Evolutionary conservation across 2,888 invertebrate species (phyloP).

Genomic region (Sminthurides aquaticus): DNA sequence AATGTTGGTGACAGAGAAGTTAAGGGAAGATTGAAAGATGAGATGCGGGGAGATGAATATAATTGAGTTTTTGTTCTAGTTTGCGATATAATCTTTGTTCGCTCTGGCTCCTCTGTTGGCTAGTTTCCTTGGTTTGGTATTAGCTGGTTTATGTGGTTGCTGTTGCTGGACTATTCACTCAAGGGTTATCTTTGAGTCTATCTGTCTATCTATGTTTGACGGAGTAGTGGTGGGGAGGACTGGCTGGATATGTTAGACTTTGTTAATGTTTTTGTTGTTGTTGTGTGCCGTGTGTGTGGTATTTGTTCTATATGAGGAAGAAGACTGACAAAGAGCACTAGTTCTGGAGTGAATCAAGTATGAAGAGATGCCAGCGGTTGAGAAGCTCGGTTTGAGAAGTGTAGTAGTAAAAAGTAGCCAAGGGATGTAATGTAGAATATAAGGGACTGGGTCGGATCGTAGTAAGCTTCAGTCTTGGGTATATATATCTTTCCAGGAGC

Average conservation of each 20-base stretch:
- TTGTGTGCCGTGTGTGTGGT: not conserved
- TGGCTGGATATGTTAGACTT: not conserved
- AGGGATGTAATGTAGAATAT: too few relatives aligned
- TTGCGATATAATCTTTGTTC: not conserved
- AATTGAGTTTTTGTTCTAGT: conserved; percentile 4
- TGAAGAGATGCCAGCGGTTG: too few relatives aligned
- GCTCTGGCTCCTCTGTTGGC: not conserved
- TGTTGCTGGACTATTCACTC: not conserved
- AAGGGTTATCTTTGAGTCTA: not conserved
- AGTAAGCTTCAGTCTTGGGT: too few relatives aligned
- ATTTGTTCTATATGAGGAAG: not conserved
- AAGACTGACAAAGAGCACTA: not conserved
- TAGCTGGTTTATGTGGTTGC: not conserved
- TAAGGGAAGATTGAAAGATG: not conserved
- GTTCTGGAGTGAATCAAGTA: not conserved
- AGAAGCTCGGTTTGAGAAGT: too few relatives aligned
- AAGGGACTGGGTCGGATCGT: too few relatives aligned
- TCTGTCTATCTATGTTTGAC: not conserved
- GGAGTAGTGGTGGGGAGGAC: not conserved
- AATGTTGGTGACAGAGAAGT: not conserved
- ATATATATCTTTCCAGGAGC: too few relatives aligned
- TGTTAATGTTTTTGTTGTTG: conserved; percentile 5
- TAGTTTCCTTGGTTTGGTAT: not conserved
- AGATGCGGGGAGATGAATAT: not conserved
- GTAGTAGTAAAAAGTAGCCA: too few relatives aligned